Evolutionary conservation across 2,888 invertebrate genomes (phyloP), one percentile per base, ranked within the genome.

Genomic region (Standfussiana lucernea): DNA sequence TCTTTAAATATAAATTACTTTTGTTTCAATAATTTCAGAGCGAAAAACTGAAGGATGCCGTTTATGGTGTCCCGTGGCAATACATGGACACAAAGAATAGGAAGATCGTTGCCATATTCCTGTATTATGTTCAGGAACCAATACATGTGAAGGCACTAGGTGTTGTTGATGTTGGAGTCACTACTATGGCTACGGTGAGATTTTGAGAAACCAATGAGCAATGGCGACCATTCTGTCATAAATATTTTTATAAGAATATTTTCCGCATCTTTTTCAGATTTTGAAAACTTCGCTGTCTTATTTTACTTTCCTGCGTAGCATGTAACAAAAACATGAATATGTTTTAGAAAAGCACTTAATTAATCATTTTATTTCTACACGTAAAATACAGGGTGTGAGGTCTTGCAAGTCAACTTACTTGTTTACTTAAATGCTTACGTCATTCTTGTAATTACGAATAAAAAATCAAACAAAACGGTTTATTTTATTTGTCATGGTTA

Each of bases 1-100:
- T 32, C 7, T 18, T 32, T 59, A 32, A 32, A 8, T 32, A 59
- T 15, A 59, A 59, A 32, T 32, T 59, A 10, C 21, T 21, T 59
- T 61, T 21, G 4, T 32, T 21, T 4, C 5, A 32, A 40, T 73
- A 73, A 40, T 75, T 72, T 35, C 83, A 93, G 93, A 92, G 90
- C 67, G 87, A 84, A 28, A 86, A 82, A 67, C 72, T 93, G 8
- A 90, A 83, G 28, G 83, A 90, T 37, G 86, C 88, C 7, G 90
- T 91, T 0, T 93, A 93, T 72, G 66, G 62, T 11, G 65, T 92
- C 7, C 93, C 93, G 0, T 93, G 93, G 93, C 88, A 93, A 47
- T 86, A 73, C 70, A 93, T 93, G 93, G 85, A 88, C 59, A 64
- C 68, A 8, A 82, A 70, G 0, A 92, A 91, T 59, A 88, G 85